Percentiles rank a stretch among this genome's conserved stretches.
phyloP scores from a whole-genome alignment of 2,113 vertebrate species.

The Nymphicus hollandicus region DNA sequence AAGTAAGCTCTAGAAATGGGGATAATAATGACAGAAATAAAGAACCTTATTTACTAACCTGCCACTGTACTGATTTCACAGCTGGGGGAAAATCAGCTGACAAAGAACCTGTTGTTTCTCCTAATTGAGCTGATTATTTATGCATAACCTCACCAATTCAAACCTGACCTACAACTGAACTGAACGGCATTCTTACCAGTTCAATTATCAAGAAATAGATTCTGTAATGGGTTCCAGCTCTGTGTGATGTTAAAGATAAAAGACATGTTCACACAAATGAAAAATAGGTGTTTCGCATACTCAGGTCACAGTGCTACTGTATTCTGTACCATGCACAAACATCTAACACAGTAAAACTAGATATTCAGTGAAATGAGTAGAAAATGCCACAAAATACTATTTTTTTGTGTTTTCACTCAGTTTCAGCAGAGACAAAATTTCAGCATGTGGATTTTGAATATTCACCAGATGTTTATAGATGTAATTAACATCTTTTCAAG shows the following conservation, averaged over 20 bases:
- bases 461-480: neutral
- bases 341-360: neutral
- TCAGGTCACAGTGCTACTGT: neutral
- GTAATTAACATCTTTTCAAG: neutral
- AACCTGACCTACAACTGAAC: slow-evolving; percentile 57
- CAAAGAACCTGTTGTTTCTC: slow-evolving; percentile 61
- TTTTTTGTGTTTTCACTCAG: neutral
- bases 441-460: neutral
- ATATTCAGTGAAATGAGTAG: neutral
- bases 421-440: neutral
- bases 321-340: neutral
- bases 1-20: slow-evolving; percentile 31
- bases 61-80: slow-evolving; percentile 45
- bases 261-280: slow-evolving; percentile 42
- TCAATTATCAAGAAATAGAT: slow-evolving; percentile 53
- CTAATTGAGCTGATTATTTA: slow-evolving; percentile 60
- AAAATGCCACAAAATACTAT: neutral
- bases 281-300: slow-evolving; percentile 32
- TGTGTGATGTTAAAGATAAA: slow-evolving; percentile 58
- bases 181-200: slow-evolving; percentile 47
- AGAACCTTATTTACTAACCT: slow-evolving; percentile 52
- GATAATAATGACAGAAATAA: slow-evolving; percentile 38
- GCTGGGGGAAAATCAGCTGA: slow-evolving; percentile 53
- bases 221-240: slow-evolving; percentile 28
- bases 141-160: slow-evolving; percentile 71